phyloP scores from a whole-genome alignment of 2,888 invertebrate species.

The Andrena bucephala region DNA sequence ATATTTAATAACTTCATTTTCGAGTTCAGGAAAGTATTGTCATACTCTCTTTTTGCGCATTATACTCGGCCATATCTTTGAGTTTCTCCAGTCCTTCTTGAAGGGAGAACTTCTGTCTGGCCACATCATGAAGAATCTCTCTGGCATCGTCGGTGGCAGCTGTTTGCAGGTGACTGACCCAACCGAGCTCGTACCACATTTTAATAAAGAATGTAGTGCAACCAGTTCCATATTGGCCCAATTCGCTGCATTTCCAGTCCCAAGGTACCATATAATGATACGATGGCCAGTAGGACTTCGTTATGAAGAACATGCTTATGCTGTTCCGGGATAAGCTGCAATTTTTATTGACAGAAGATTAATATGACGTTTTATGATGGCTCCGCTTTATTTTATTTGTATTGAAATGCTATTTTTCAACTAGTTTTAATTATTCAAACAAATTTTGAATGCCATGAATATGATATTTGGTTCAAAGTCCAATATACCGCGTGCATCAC shows the following conservation, averaged over 20 bases:
- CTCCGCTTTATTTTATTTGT: too few relatives aligned
- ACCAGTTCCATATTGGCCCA: slow-evolving; percentile 90
- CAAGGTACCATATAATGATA: slow-evolving; percentile 92
- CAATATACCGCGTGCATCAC: too few relatives aligned
- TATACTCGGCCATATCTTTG: slow-evolving; percentile 69
- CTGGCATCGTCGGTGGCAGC: slow-evolving; percentile 88
- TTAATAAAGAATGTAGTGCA: slow-evolving; percentile 90
- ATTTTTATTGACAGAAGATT: slow-evolving; percentile 49
- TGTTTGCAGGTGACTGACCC: slow-evolving; percentile 88
- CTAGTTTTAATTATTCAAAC: too few relatives aligned
- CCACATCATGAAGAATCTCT: slow-evolving; percentile 87
- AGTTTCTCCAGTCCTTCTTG: slow-evolving; percentile 76
- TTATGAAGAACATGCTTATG: slow-evolving; percentile 91
- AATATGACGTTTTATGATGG: too few relatives aligned
- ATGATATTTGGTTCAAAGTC: too few relatives aligned
- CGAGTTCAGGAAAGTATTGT: too few relatives aligned
- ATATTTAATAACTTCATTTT: too few relatives aligned
- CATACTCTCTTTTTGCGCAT: slow-evolving; percentile 57
- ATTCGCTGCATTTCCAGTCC: slow-evolving; percentile 94
- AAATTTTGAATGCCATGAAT: too few relatives aligned
- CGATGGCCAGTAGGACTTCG: slow-evolving; percentile 92
- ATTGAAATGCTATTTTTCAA: too few relatives aligned
- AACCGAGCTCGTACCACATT: slow-evolving; percentile 89
- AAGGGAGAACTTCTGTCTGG: slow-evolving; percentile 76
- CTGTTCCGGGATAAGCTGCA: slow-evolving; percentile 89